These are phyloP conservation scores for Anodontia alba DNA, from an alignment of 2,888 invertebrate species.

Conservation along the genomic window DNA sequence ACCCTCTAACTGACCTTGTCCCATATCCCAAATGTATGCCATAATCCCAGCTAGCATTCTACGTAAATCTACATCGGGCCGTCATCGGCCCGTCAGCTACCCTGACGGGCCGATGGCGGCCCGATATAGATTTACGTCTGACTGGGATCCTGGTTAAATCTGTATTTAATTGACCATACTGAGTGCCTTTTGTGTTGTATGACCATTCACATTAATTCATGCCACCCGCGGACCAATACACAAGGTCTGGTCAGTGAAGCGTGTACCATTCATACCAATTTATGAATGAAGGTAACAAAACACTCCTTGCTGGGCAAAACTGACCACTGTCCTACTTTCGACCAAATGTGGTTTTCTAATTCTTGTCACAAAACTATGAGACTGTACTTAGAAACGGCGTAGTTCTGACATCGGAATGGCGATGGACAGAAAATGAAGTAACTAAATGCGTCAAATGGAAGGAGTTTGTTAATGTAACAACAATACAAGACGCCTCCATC, in stretches of 20 bases:
- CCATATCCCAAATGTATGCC: no score
- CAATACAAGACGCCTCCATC: slow-evolving; percentile 49
- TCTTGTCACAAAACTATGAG: no score
- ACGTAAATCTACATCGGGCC: no score
- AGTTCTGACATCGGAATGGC: no score
- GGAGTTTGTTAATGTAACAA: not conserved
- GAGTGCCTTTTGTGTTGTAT: not conserved
- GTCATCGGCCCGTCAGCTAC: no score
- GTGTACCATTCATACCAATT: slow-evolving; percentile 61
- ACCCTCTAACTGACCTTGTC: no score
- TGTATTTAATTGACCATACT: not conserved
- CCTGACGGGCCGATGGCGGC: no score
- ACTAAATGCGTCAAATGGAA: not conserved
- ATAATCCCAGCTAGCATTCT: no score
- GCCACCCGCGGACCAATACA: not conserved
- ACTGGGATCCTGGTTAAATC: not conserved
- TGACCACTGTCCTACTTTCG: not conserved
- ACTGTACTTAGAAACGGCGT: no score
- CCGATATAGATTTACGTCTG: no score
- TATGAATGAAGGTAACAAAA: slow-evolving; percentile 55
- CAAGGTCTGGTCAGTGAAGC: slow-evolving; percentile 40
- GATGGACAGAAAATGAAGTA: not conserved
- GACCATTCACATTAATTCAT: not conserved
- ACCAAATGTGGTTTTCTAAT: no score
- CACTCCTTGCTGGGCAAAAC: not conserved